Percentiles rank a stretch among this genome's conserved stretches.
These are phyloP conservation scores for Hoplodrina blanda DNA, from an alignment of 2,888 invertebrate genomes.

Conservation along the genomic window DNA sequence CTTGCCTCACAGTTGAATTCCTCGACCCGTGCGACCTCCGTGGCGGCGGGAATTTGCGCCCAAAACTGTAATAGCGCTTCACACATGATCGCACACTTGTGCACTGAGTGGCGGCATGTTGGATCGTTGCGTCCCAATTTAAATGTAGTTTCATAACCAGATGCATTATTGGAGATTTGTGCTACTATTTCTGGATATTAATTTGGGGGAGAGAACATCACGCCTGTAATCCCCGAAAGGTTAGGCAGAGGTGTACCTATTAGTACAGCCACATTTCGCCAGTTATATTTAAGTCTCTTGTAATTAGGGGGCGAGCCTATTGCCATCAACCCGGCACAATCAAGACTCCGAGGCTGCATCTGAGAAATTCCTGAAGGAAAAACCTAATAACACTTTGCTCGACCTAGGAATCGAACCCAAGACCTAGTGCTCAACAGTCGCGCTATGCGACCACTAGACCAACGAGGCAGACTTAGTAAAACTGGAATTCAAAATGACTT, in stretches of 20 bases:
- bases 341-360: too few species aligned
- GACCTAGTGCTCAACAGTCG: too few species aligned
- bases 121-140: slow-evolving; percentile 81
- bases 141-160: slow-evolving; percentile 74
- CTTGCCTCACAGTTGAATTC: slow-evolving; percentile 41
- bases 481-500: neutral
- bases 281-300: too few species aligned
- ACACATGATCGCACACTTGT: slow-evolving; percentile 50
- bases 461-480: neutral
- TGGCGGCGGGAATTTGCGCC: slow-evolving; percentile 41
- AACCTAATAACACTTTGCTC: too few species aligned
- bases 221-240: too few species aligned
- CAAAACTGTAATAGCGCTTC: slow-evolving; percentile 46
- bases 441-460: too few species aligned
- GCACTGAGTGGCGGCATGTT: slow-evolving; percentile 57
- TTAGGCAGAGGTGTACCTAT: too few species aligned
- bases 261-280: too few species aligned
- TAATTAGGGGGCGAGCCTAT: too few species aligned
- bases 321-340: too few species aligned
- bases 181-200: neutral
- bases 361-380: too few species aligned
- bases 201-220: neutral
- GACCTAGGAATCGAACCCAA: too few species aligned
- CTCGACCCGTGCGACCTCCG: slow-evolving; percentile 37
- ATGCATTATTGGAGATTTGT: slow-evolving; percentile 32